Base-by-base conservation (phyloP, 2,888 invertebrate species). In the Hydriomena furcata region DNA sequence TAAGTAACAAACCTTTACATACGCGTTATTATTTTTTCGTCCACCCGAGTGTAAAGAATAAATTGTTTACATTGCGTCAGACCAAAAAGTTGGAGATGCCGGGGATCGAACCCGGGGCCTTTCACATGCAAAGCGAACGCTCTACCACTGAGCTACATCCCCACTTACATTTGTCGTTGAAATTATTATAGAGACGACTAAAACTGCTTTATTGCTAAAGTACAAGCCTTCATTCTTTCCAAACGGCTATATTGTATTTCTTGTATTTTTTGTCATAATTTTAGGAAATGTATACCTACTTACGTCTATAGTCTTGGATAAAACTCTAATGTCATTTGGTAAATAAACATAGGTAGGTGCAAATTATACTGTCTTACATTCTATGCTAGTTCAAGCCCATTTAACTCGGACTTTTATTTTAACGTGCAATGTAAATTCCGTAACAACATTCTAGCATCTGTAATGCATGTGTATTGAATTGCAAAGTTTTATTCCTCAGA, bases 51-150 rank as follows among this genome's bases (percentile, higher is more conserved):
- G 4, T 17, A 17, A 17, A 17, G 4, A 17, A 17, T 17, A 4
- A 17, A 17, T 17, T 17, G 2, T 17, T 17, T 17, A 4, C 4
- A 3, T 17, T 17, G 17, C 13, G 7, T 1, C n/a, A n/a, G n/a
- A 24, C 12, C 28, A 51, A 71, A 74, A 73, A 63, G 23, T 57
- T 94, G 94, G 95, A 94, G 95, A 94, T 95, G 95, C 96, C 94
- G 96, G 96, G 96, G 96, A 95, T 96, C 95, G 96, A 96, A 96
- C 96, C 96, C 96, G 95, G 96, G 96, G 95, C 96, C 96, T 96
- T 96, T 96, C 96, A 96, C 96, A 96, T 97, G 96, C 96, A 96
- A 97, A 97, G 97, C 96, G 96, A 96, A 96, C 96, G 96, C 97
- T 97, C 96, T 96, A 97, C 96, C 97, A 96, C 96, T 96, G 96